These are phyloP conservation scores for Drosophila bunnanda DNA, from an alignment of 2,888 invertebrate genomes.

Conservation along the genomic window DNA sequence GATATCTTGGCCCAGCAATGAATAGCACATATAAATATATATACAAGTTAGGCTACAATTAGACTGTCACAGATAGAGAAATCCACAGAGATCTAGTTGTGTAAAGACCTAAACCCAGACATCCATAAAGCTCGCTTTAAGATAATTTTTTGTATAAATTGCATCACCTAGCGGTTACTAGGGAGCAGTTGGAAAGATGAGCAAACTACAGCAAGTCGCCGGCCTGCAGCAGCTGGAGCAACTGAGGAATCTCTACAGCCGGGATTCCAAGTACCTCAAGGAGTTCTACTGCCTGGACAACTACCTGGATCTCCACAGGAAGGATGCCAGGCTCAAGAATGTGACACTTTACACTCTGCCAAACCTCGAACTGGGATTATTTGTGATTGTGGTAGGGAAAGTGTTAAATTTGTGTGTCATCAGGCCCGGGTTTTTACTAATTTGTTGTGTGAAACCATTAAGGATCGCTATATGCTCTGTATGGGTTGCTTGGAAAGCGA, in stretches of 20 bases:
- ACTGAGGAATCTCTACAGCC: conserved; percentile 26
- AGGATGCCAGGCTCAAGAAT: conserved; percentile 27
- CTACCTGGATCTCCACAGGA: conserved; percentile 59
- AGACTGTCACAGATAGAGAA: conserved; percentile 11
- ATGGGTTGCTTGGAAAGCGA: conserved; percentile 71
- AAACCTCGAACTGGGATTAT: conserved; percentile 57
- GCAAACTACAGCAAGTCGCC: conserved; percentile 29
- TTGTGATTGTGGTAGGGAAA: conserved; percentile 57
- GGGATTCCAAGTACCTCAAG: conserved; percentile 64
- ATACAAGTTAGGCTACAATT: conserved; percentile 8
- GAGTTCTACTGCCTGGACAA: conserved; percentile 74
- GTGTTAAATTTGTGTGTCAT: background rate
- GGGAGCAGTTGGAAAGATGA: conserved; percentile 24
- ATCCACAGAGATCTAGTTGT: background rate
- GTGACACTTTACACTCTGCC: conserved; percentile 46
- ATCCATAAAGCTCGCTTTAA: conserved; percentile 50
- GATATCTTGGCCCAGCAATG: conserved; percentile 48
- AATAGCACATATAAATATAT: conserved; percentile 5
- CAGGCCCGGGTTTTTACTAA: background rate
- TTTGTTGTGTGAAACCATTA: background rate
- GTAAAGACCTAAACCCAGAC: background rate
- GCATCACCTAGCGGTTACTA: conserved; percentile 47
- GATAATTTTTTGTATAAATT: conserved; percentile 69
- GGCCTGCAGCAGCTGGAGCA: conserved; percentile 31
- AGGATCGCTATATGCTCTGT: conserved; percentile 84